Percentiles rank a stretch among this genome's conserved stretches.
phyloP scores from a whole-genome alignment of 1,140 invertebrate genomes.

The Tribolium madens region DNA sequence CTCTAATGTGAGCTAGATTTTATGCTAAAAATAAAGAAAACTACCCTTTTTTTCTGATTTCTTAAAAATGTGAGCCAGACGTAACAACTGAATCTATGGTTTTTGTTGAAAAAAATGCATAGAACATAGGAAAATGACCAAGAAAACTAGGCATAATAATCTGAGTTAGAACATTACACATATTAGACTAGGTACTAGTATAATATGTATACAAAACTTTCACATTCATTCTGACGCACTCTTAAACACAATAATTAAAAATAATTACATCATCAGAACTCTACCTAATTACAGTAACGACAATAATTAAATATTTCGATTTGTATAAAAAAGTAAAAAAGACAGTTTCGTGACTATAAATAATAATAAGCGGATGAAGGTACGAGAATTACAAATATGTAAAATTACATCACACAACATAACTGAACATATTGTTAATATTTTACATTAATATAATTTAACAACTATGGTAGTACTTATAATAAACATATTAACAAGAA shows the following conservation, averaged over 20 bases:
- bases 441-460: constrained; percentile 47
- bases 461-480: constrained; percentile 49
- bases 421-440: constrained; percentile 37
- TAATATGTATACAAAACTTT: constrained; percentile 35
- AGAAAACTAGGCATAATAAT: no score
- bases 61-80: no score
- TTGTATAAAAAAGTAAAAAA: constrained; percentile 31
- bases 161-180: no score
- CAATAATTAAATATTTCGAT: constrained; percentile 28
- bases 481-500: constrained; percentile 44
- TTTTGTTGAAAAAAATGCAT: no score
- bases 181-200: no score
- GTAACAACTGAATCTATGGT: no score
- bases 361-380: constrained; percentile 32
- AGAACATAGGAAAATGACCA: no score
- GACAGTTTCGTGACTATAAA: constrained; percentile 32
- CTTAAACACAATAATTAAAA: constrained; percentile 36
- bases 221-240: constrained; percentile 24
- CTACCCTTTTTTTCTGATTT: no score
- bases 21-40: no score
- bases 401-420: constrained; percentile 36
- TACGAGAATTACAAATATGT: constrained; percentile 15
- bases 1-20: no score
- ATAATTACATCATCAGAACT: constrained; percentile 29
- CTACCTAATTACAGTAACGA: constrained; percentile 29